A percentile compares a stretch with the other conserved stretches of the same genome.
Evolutionary conservation across 2,888 invertebrate species (phyloP).

Genomic region (Stegophylla sp.): DNA sequence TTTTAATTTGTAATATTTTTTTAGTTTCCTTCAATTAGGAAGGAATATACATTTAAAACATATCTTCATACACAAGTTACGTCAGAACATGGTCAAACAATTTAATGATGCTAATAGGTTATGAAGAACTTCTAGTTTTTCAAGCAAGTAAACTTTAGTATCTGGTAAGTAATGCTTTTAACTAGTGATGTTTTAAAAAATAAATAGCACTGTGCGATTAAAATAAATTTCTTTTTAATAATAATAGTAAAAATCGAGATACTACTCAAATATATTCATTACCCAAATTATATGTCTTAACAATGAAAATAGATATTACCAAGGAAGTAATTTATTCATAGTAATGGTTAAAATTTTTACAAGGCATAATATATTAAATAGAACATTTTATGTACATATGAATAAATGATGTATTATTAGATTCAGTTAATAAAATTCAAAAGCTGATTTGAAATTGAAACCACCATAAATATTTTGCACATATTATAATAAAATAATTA

Average conservation of each 20-base stretch:
- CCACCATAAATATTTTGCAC: neutral
- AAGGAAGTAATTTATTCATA: neutral
- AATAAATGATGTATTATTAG: constrained; percentile 4
- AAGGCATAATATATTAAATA: neutral
- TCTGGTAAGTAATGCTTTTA: neutral
- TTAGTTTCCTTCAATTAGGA: neutral
- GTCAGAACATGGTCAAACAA: constrained; percentile 23
- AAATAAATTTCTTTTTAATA: constrained; percentile 8
- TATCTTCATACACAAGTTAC: constrained; percentile 37
- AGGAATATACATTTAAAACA: constrained; percentile 41
- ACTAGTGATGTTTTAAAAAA: neutral
- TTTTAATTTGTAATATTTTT: neutral
- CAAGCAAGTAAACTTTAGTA: neutral
- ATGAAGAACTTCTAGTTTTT: constrained; percentile 20
- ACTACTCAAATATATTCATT: neutral
- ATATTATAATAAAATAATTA: neutral
- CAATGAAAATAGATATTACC: constrained; percentile 6
- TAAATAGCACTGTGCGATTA: constrained; percentile 6
- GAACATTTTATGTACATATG: constrained; percentile 16
- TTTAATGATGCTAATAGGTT: neutral
- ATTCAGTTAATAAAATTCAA: neutral
- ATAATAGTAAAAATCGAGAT: neutral
- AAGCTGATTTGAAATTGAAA: neutral
- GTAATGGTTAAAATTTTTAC: constrained; percentile 11
- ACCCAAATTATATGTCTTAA: neutral